These are phyloP conservation scores for Stegostoma tigrinum DNA, from an alignment of 2,113 vertebrate species.

Conservation along the genomic window DNA sequence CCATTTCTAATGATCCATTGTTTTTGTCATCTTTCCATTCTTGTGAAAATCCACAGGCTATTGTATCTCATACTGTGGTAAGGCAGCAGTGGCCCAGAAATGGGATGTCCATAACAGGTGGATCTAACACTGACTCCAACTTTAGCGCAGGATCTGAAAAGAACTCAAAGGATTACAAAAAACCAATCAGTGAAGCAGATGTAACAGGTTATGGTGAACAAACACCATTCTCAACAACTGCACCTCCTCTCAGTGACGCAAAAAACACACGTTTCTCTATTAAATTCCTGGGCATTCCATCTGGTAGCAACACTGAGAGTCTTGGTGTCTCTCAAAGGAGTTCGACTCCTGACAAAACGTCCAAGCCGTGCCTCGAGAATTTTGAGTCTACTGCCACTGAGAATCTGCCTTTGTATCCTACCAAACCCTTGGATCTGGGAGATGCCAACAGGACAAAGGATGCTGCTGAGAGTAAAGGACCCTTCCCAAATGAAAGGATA, in stretches of 20 bases:
- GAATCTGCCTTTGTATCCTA: not conserved
- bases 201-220: not conserved
- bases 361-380: not conserved
- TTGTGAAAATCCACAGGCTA: conserved; percentile 8
- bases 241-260: not conserved
- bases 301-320: not conserved
- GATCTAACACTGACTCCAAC: not conserved
- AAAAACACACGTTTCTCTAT: not conserved
- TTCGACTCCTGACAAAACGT: not conserved
- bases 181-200: not conserved
- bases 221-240: not conserved
- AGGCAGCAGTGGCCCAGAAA: not conserved
- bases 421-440: not conserved
- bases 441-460: not conserved
- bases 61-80: not conserved
- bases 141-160: not conserved
- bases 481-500: not conserved
- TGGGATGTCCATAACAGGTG: not conserved
- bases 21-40: not conserved
- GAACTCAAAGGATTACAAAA: not conserved
- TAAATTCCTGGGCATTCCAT: not conserved
- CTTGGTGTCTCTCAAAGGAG: not conserved
- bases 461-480: not conserved
- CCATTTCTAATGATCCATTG: not conserved
- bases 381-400: not conserved